Evolutionary conservation across 2,797 vertebrate species (phyloP).

Genomic region (Loris lydekkerianus): DNA sequence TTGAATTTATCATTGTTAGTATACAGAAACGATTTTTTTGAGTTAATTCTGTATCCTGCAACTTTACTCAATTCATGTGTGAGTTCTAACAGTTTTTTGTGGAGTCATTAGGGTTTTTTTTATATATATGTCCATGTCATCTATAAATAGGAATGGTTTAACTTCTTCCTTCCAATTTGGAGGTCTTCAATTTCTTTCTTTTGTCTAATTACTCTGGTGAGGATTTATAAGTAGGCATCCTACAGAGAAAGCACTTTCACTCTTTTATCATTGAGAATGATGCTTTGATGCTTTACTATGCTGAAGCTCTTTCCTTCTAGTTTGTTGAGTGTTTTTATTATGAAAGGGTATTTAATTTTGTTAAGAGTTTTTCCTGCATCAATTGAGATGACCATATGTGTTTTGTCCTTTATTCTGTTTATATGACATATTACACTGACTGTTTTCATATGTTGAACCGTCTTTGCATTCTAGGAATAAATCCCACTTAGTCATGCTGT

Average conservation of each 20-base stretch:
- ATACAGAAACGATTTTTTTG: neutral
- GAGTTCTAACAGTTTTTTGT: neutral
- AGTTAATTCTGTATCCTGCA: neutral
- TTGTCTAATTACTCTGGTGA: neutral
- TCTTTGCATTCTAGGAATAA: neutral
- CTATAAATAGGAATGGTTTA: neutral
- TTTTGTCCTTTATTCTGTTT: neutral
- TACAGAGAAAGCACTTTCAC: neutral
- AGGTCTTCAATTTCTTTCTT: neutral
- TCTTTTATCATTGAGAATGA: neutral
- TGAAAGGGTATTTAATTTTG: neutral
- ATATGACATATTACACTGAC: neutral
- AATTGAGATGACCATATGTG: neutral
- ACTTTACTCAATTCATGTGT: neutral
- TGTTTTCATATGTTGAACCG: neutral
- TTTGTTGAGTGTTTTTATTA: neutral
- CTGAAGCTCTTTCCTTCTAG: neutral
- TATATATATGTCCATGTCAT: neutral
- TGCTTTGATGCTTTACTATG: neutral
- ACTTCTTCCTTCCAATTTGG: neutral
- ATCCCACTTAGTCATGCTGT: neutral
- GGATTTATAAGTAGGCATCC: neutral
- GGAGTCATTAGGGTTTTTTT: neutral
- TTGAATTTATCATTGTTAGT: neutral
- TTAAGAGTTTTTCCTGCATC: neutral